Percentiles rank a stretch among this genome's conserved stretches.
Evolutionary conservation across 1,140 invertebrate species (phyloP).

Genomic region (Sitodiplosis mosellana): DNA sequence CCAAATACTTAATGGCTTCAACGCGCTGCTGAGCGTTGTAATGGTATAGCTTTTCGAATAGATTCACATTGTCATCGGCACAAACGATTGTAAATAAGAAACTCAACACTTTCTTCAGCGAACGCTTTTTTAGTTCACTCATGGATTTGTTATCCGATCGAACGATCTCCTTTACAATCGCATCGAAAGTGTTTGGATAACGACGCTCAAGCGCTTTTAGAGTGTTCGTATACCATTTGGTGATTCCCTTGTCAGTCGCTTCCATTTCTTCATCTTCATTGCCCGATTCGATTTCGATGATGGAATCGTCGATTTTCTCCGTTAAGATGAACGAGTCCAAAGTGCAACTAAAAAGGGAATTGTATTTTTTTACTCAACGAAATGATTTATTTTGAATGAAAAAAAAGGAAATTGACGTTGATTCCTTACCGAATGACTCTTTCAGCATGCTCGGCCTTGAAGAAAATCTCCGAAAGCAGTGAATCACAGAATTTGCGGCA

Average conservation of each 20-base stretch:
- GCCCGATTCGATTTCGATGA: slow-evolving; percentile 25
- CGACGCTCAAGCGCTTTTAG: slow-evolving; percentile 35
- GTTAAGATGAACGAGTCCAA: slow-evolving; percentile 13
- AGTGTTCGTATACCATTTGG: slow-evolving; percentile 29
- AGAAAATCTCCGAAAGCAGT: slow-evolving; percentile 12
- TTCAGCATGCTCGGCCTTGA: slow-evolving; percentile 15
- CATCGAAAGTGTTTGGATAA: slow-evolving; percentile 47
- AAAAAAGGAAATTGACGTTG: not conserved
- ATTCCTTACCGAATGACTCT: slow-evolving; percentile 28
- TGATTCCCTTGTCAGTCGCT: slow-evolving; percentile 2
- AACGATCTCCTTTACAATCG: slow-evolving; percentile 30
- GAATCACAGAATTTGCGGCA: slow-evolving; percentile 14
- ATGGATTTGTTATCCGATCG: slow-evolving; percentile 6
- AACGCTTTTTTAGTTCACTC: slow-evolving; percentile 10
- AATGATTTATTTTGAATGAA: slow-evolving; percentile 3
- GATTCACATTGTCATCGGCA: slow-evolving; percentile 29
- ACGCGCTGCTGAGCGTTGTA: slow-evolving; percentile 36
- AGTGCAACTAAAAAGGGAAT: slow-evolving; percentile 26
- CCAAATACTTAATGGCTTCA: slow-evolving; percentile 36
- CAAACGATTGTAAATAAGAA: slow-evolving; percentile 32
- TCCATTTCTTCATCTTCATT: slow-evolving; percentile 10
- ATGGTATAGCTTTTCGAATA: slow-evolving; percentile 49
- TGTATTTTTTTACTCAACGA: too few relatives aligned
- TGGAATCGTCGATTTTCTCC: slow-evolving; percentile 12
- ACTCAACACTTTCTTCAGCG: slow-evolving; percentile 19